These are phyloP conservation scores for Brienomyrus longianalis DNA, from an alignment of 2,113 vertebrate species.

Conservation along the genomic window DNA sequence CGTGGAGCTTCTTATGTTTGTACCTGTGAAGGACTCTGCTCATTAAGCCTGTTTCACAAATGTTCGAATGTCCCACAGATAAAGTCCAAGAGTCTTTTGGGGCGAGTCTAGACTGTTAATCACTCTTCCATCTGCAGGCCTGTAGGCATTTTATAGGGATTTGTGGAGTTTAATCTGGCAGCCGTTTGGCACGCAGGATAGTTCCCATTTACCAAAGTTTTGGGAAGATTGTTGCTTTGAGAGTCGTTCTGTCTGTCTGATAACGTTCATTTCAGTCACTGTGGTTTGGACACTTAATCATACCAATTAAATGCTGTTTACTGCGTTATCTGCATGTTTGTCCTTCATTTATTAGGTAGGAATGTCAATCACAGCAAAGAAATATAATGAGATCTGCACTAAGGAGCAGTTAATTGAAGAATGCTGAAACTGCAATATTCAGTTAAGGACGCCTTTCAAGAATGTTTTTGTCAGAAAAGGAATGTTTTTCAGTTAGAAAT, in stretches of 20 bases:
- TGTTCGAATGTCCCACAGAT: not conserved
- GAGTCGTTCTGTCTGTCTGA: not conserved
- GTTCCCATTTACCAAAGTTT: not conserved
- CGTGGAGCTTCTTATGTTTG: not conserved
- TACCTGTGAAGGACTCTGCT: not conserved
- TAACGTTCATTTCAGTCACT: not conserved
- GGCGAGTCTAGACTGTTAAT: not conserved
- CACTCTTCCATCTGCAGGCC: not conserved
- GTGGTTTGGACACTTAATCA: not conserved
- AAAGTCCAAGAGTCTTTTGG: not conserved
- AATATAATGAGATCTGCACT: not conserved
- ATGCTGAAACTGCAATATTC: not conserved
- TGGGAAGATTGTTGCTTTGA: not conserved
- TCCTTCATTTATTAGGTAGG: not conserved
- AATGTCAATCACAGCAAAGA: not conserved
- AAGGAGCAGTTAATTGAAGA: not conserved
- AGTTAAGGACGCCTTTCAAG: not conserved
- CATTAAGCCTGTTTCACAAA: not conserved
- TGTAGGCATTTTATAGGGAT: not conserved
- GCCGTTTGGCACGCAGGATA: not conserved
- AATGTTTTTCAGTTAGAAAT: not conserved
- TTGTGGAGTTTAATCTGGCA: not conserved
- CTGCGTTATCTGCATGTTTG: not conserved
- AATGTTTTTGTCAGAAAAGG: not conserved
- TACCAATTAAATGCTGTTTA: not conserved